Evolutionary conservation across 2,113 vertebrate genomes (phyloP).

Genomic region (Cromileptes altivelis): DNA sequence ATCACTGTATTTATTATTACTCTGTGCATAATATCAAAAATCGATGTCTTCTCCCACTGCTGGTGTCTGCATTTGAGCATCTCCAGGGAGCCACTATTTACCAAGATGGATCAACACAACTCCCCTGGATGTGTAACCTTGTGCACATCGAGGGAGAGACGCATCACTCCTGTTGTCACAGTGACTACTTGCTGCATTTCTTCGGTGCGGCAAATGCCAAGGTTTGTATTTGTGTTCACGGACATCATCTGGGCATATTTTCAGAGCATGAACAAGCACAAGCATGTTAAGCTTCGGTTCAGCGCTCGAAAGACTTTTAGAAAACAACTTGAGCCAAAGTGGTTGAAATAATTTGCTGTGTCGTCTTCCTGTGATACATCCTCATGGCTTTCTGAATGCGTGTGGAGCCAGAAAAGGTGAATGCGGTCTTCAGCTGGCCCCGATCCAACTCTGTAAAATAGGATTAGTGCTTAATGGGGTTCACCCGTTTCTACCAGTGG

Average conservation of each 20-base stretch:
- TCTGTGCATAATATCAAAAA: slow-evolving; percentile 46
- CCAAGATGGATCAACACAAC: slow-evolving; percentile 27
- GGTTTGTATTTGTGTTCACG: slow-evolving; percentile 27
- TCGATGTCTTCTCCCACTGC: slow-evolving; percentile 22
- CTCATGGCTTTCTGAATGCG: background rate
- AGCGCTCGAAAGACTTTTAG: background rate
- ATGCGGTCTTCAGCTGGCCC: background rate
- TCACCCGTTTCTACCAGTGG: slow-evolving; percentile 37
- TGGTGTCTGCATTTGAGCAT: slow-evolving; percentile 23
- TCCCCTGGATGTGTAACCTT: slow-evolving; percentile 13
- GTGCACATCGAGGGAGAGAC: slow-evolving; percentile 20
- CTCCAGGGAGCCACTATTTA: slow-evolving; percentile 46
- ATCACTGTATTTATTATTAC: slow-evolving; percentile 45
- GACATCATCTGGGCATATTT: slow-evolving; percentile 16
- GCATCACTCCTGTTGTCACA: slow-evolving; percentile 28
- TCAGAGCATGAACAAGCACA: background rate
- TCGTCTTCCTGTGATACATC: background rate
- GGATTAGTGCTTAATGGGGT: slow-evolving; percentile 49
- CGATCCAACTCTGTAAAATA: slow-evolving; percentile 32
- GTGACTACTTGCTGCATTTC: background rate
- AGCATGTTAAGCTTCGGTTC: background rate
- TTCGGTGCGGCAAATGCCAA: slow-evolving; percentile 4
- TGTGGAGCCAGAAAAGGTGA: slow-evolving; percentile 25
- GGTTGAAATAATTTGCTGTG: background rate
- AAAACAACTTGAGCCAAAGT: background rate